Evolutionary conservation across 2,113 vertebrate species (phyloP).

Genomic region (Poicephalus gulielmi): DNA sequence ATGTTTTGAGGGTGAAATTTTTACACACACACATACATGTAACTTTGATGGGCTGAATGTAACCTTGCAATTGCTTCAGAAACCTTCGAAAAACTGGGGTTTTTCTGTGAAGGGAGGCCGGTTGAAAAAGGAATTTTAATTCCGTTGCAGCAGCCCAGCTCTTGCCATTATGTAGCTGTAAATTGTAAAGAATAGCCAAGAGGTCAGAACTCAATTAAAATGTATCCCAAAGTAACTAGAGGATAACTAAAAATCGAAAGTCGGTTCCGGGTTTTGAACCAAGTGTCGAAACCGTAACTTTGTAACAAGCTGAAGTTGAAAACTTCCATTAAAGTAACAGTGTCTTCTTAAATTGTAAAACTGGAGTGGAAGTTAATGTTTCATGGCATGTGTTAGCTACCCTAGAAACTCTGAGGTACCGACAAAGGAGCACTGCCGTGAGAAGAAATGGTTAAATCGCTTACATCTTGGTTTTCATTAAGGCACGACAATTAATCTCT

Average conservation of each 20-base stretch:
- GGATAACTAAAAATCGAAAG: neutral
- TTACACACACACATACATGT: neutral
- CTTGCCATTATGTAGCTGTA: neutral
- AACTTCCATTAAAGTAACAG: neutral
- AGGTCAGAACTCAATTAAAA: neutral
- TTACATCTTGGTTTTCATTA: neutral
- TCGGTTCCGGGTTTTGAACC: neutral
- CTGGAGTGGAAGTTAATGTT: neutral
- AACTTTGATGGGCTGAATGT: neutral
- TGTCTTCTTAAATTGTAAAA: neutral
- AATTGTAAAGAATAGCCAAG: neutral
- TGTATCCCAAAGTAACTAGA: neutral
- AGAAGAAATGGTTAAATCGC: neutral
- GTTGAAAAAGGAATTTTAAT: neutral
- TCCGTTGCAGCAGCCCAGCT: neutral
- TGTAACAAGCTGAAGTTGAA: neutral
- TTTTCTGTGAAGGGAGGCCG: neutral
- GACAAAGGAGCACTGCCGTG: neutral
- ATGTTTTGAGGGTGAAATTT: neutral
- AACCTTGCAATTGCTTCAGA: neutral
- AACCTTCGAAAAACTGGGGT: neutral
- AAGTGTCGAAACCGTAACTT: neutral
- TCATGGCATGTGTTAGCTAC: neutral
- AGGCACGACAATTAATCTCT: neutral
- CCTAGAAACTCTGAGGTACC: neutral